phyloP scores from a whole-genome alignment of 2,797 vertebrate species.

The Poecilia gillii region DNA sequence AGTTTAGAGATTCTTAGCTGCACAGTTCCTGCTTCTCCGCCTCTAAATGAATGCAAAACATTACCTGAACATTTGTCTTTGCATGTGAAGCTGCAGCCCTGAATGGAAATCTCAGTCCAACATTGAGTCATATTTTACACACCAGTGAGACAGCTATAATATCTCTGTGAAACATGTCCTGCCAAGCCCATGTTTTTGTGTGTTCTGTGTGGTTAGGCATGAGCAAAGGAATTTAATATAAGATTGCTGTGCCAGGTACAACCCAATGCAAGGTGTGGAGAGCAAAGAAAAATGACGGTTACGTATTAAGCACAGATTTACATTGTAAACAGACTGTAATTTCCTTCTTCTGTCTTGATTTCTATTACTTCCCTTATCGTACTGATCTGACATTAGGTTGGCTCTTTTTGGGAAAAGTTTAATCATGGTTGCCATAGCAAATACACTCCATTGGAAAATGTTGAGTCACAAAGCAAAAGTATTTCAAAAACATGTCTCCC shows the following conservation, averaged over 20 bases:
- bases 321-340: neutral
- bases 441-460: neutral
- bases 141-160: constrained; percentile 6
- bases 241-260: constrained; percentile 49
- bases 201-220: neutral
- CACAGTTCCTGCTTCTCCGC: neutral
- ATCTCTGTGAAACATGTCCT: constrained; percentile 14
- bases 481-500: constrained; percentile 10
- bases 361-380: neutral
- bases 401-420: neutral
- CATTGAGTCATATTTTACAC: constrained; percentile 6
- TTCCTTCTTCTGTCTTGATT: neutral
- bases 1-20: neutral
- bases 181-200: constrained; percentile 24
- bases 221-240: constrained; percentile 40
- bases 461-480: constrained; percentile 33
- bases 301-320: neutral
- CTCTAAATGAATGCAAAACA: constrained; percentile 28
- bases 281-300: constrained; percentile 22
- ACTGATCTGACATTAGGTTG: neutral
- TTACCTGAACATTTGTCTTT: neutral
- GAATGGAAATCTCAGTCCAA: neutral
- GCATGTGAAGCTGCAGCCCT: neutral
- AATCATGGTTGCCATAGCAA: constrained; percentile 1
- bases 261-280: constrained; percentile 51